Evolutionary conservation across 2,113 vertebrate species (phyloP).

Genomic region (Scytalopus superciliaris): DNA sequence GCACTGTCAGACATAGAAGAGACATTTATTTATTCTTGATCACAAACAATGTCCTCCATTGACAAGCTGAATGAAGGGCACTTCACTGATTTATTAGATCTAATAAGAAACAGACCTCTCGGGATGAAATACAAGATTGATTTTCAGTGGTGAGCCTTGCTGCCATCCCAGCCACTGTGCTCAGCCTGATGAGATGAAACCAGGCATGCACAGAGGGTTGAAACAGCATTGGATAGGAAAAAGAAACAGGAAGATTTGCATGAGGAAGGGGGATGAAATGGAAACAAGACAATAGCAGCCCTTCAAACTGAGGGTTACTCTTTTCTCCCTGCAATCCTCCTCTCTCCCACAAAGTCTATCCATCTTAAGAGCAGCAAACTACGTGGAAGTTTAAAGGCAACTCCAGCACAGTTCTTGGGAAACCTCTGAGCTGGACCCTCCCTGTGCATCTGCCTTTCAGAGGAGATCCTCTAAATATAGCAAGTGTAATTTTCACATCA

Average conservation of each 20-base stretch:
- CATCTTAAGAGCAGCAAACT: background rate
- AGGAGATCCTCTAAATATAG: slow-evolving; percentile 31
- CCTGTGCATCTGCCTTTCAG: background rate
- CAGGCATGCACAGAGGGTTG: background rate
- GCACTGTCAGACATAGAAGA: background rate
- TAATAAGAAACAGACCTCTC: slow-evolving; percentile 65
- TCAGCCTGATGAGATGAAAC: slow-evolving; percentile 8
- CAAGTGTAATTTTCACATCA: slow-evolving; percentile 47
- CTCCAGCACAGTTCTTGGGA: background rate
- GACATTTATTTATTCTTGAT: slow-evolving; percentile 67
- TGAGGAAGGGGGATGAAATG: background rate
- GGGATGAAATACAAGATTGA: slow-evolving; percentile 66
- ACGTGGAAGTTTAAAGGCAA: background rate
- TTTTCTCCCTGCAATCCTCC: background rate
- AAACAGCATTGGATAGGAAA: background rate
- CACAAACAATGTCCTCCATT: slow-evolving; percentile 62
- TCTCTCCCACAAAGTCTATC: background rate
- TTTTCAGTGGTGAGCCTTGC: slow-evolving; percentile 37
- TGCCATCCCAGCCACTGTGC: background rate
- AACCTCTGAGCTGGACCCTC: background rate
- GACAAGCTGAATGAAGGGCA: slow-evolving; percentile 69
- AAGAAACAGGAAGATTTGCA: background rate
- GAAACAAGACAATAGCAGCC: background rate
- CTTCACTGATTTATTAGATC: slow-evolving; percentile 70
- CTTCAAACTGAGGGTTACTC: background rate